These are phyloP conservation scores for Physocephala rufipes DNA, from an alignment of 2,888 invertebrate genomes.

Conservation along the genomic window DNA sequence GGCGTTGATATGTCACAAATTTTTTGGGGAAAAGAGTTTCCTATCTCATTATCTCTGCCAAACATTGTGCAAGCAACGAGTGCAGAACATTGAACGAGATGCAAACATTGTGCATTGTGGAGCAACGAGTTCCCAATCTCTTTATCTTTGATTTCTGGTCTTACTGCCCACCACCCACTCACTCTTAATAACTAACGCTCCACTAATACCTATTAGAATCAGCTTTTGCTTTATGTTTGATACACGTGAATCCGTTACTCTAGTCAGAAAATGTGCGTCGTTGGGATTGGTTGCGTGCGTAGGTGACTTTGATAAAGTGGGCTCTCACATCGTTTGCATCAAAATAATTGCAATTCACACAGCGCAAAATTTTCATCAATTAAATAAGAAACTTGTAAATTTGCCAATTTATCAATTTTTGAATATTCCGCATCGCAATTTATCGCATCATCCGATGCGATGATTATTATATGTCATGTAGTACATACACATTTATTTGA, in stretches of 20 bases:
- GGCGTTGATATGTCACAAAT: too few species aligned
- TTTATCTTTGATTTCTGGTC: neutral
- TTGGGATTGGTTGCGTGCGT: conserved; percentile 48
- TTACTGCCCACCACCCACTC: neutral
- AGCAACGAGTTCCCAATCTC: conserved; percentile 4
- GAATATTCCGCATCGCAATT: neutral
- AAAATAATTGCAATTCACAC: neutral
- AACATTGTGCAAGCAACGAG: neutral
- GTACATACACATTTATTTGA: neutral
- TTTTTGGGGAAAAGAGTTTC: too few species aligned
- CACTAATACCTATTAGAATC: neutral
- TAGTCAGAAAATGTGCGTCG: conserved; percentile 56
- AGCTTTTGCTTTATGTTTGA: neutral
- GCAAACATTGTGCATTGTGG: too few species aligned
- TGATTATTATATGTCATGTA: neutral
- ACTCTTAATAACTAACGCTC: neutral
- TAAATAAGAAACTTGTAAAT: neutral
- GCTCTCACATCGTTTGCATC: neutral
- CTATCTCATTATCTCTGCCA: too few species aligned
- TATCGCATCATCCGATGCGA: neutral
- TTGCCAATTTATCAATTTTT: neutral
- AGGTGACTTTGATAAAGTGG: neutral
- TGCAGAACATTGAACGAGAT: too few species aligned
- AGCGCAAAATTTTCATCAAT: neutral
- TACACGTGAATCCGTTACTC: neutral